A percentile compares a stretch with the other conserved stretches of the same genome.
phyloP scores from a whole-genome alignment of 2,113 vertebrate genomes.

The Aphelocoma coerulescens region DNA sequence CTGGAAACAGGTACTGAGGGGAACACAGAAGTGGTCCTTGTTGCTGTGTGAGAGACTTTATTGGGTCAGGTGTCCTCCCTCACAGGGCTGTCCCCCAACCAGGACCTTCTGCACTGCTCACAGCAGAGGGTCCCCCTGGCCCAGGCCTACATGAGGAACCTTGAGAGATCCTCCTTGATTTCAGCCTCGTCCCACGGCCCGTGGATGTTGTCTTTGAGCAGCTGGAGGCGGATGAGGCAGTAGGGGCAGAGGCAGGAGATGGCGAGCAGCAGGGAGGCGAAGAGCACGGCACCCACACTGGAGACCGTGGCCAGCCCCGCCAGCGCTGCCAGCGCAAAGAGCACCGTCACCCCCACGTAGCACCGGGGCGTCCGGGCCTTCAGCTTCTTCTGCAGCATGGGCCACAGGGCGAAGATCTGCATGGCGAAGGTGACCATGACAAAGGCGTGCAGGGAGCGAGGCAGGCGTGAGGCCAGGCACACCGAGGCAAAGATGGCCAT shows the following conservation, averaged over 20 bases:
- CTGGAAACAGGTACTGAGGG: neutral
- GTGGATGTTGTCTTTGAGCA: constrained; percentile 95
- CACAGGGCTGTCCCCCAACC: neutral
- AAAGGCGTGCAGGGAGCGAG: constrained; percentile 88
- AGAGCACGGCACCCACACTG: constrained; percentile 78
- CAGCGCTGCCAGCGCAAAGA: constrained; percentile 79
- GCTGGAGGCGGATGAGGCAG: constrained; percentile 86
- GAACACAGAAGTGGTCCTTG: fast-evolving
- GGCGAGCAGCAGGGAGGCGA: constrained; percentile 77
- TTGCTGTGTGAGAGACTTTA: neutral
- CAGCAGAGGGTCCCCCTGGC: neutral
- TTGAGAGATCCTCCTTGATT: constrained; percentile 91
- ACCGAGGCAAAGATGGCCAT: constrained; percentile 95
- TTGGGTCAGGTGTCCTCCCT: neutral
- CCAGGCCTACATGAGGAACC: constrained; percentile 74
- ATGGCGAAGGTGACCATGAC: constrained; percentile 92
- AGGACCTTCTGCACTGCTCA: neutral
- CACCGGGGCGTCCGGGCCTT: constrained; percentile 74
- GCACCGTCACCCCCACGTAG: constrained; percentile 79
- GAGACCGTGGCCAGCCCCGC: constrained; percentile 78
- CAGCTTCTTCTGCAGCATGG: constrained; percentile 88
- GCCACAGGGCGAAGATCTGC: constrained; percentile 95
- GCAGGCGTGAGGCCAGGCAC: constrained; percentile 91
- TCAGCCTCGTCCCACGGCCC: constrained; percentile 98
- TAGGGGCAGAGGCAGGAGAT: constrained; percentile 87